A percentile compares a stretch with the other conserved stretches of the same genome.
phyloP scores from a whole-genome alignment of 2,113 vertebrate genomes.

The Plecotus auritus region DNA sequence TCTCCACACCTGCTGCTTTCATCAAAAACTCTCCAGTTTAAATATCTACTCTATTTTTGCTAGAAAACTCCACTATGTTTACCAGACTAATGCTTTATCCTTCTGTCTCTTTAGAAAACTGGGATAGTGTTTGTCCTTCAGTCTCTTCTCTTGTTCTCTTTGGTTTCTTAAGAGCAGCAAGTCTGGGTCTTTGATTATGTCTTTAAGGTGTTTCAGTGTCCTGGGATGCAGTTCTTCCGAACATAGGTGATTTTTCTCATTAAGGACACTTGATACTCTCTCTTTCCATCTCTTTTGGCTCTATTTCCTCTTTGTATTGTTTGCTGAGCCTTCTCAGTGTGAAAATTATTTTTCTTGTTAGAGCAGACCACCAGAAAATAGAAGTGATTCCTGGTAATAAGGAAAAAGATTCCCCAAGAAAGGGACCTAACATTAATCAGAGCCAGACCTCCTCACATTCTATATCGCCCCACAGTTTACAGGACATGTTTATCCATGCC shows the following conservation, averaged over 20 bases:
- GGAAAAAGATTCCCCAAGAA: neutral
- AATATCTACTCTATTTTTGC: neutral
- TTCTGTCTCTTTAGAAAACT: neutral
- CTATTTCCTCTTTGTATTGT: neutral
- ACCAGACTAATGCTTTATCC: neutral
- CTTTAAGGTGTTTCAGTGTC: neutral
- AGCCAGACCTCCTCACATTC: neutral
- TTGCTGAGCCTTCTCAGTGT: neutral
- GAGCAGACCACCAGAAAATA: neutral
- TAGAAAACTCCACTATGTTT: neutral
- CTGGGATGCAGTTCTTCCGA: neutral
- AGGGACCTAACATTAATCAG: neutral
- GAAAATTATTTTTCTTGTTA: constrained; percentile 22
- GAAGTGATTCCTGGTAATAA: neutral
- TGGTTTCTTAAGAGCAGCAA: neutral
- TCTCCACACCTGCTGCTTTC: neutral
- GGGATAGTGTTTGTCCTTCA: neutral
- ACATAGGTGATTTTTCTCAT: neutral
- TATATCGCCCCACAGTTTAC: neutral
- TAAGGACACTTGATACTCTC: neutral
- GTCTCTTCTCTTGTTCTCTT: neutral
- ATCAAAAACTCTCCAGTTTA: neutral
- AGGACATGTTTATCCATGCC: neutral
- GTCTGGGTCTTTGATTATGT: neutral
- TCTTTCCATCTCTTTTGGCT: neutral